Conservation (phyloP, 2,113 vertebrate species). For the Heteronetta atricapilla region DNA sequence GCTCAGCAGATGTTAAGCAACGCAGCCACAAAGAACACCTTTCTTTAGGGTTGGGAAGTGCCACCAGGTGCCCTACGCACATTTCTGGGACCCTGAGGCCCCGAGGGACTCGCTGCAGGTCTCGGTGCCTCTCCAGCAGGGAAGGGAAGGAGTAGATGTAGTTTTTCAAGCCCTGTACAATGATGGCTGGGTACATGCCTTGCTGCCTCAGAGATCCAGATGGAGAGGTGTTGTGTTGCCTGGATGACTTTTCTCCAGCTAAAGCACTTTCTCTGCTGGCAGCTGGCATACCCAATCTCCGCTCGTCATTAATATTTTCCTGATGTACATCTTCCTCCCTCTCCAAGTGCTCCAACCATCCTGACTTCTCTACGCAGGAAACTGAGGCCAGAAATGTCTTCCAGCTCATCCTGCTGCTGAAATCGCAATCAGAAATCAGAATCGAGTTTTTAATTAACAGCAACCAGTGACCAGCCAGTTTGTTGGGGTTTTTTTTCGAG, state of each 20-base stretch:
- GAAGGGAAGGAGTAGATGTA: accelerated
- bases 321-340: not conserved
- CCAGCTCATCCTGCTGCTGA: not conserved
- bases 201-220: not conserved
- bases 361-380: not conserved
- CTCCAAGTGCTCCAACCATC: not conserved
- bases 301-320: not conserved
- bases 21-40: not conserved
- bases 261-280: not conserved
- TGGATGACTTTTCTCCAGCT: not conserved
- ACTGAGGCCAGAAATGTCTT: not conserved
- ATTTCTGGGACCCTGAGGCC: not conserved
- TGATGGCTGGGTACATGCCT: not conserved
- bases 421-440: not conserved
- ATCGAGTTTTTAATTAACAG: not conserved
- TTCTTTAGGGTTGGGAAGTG: not conserved
- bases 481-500: not conserved
- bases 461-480: not conserved
- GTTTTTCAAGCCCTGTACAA: not conserved
- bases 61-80: not conserved
- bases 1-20: not conserved
- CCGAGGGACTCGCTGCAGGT: accelerated
- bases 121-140: not conserved
- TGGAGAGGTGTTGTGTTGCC: not conserved
- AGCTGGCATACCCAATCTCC: not conserved